Conservation (phyloP, 1,140 invertebrate species). For the Ctenoplectra terminalis region DNA sequence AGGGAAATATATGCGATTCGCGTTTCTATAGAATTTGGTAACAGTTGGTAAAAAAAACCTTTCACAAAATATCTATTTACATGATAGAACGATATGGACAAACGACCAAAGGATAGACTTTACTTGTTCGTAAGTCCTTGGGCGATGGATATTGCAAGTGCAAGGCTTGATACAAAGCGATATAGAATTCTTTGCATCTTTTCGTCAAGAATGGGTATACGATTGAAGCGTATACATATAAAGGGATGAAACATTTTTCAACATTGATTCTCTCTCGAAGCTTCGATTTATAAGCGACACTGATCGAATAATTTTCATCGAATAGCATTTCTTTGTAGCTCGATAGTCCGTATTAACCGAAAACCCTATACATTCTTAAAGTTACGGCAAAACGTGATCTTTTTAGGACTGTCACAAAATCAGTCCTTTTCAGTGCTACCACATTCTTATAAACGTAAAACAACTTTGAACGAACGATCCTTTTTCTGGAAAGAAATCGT, state of each 20-base stretch:
- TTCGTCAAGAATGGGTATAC: background rate
- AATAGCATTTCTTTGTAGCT: background rate
- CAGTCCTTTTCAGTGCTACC: too few species aligned
- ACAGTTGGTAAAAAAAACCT: conserved; percentile 3
- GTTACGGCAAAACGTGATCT: too few species aligned
- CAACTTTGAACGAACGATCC: too few species aligned
- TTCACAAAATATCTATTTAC: background rate
- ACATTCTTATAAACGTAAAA: too few species aligned
- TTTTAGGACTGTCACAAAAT: too few species aligned
- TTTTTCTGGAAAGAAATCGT: too few species aligned
- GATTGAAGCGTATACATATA: too few species aligned
- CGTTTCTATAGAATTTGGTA: conserved; percentile 31
- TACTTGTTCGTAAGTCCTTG: background rate
- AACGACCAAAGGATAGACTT: background rate
- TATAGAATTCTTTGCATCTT: background rate
- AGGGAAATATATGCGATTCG: background rate
- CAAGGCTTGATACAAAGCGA: conserved; percentile 14
- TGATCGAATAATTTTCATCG: background rate
- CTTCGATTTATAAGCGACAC: background rate
- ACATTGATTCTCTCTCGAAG: background rate
- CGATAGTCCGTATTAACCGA: too few species aligned
- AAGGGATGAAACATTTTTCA: conserved; percentile 1
- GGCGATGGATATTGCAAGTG: conserved; percentile 19
- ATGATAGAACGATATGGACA: conserved; percentile 1
- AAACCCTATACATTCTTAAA: too few species aligned